Percentiles rank a stretch among this genome's conserved stretches.
Evolutionary conservation across 2,888 invertebrate genomes (phyloP).

Genomic region (Philhelius pedissequus): DNA sequence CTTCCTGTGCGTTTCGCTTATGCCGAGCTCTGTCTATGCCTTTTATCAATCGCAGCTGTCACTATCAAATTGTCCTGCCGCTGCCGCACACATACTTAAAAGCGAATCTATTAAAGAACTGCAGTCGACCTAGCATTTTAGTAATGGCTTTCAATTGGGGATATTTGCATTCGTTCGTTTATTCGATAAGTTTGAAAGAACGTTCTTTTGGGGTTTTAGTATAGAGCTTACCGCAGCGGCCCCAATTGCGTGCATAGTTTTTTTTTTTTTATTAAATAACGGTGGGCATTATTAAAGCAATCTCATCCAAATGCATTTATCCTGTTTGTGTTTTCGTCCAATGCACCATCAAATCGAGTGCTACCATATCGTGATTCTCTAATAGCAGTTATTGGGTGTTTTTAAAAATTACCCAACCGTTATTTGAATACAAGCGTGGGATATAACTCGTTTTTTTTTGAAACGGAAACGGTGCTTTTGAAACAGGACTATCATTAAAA

Average conservation of each 20-base stretch:
- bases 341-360: not conserved
- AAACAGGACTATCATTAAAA: no score
- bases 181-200: not conserved
- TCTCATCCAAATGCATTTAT: constrained; percentile 41
- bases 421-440: no score
- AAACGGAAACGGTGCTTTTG: no score
- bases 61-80: constrained; percentile 18
- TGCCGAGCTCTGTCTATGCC: not conserved
- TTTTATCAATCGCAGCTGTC: constrained; percentile 40
- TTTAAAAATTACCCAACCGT: not conserved
- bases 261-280: constrained; percentile 49
- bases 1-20: not conserved
- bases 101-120: not conserved
- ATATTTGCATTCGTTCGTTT: not conserved
- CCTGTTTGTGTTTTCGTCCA: constrained; percentile 16
- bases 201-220: constrained; percentile 14
- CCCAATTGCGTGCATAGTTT: constrained; percentile 40
- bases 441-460: no score
- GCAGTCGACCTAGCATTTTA: not conserved
- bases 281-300: constrained; percentile 53
- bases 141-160: not conserved
- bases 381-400: not conserved
- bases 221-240: no score
- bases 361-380: not conserved
- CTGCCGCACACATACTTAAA: not conserved